Evolutionary conservation across 1,140 invertebrate genomes (phyloP).

Genomic region (Solen grandis): DNA sequence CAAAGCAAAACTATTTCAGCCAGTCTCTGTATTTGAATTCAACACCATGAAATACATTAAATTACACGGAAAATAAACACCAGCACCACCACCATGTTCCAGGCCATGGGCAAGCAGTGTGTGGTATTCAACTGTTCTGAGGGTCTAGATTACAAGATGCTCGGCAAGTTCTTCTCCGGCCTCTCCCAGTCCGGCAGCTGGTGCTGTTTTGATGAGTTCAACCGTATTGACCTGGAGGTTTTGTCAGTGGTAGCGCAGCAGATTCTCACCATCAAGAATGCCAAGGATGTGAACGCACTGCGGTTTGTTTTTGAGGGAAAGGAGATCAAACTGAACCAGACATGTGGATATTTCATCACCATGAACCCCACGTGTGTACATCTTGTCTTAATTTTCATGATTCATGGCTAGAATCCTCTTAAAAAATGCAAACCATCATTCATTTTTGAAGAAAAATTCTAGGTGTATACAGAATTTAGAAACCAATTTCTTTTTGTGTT

Average conservation of each 20-base stretch:
- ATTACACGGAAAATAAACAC: too few relatives aligned
- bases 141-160: constrained; percentile 77
- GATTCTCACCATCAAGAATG: constrained; percentile 79
- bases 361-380: constrained; percentile 88
- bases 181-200: constrained; percentile 92
- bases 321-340: constrained; percentile 78
- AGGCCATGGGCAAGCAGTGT: constrained; percentile 88
- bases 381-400: too few relatives aligned
- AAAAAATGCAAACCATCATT: too few relatives aligned
- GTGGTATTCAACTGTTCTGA: constrained; percentile 79
- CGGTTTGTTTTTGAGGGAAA: constrained; percentile 81
- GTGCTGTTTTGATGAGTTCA: constrained; percentile 96
- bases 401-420: too few relatives aligned
- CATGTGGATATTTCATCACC: constrained; percentile 80
- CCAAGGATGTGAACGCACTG: constrained; percentile 71
- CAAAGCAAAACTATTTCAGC: too few relatives aligned
- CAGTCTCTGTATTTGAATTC: too few relatives aligned
- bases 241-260: constrained; percentile 87
- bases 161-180: constrained; percentile 88
- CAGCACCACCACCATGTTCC: constrained; percentile 84
- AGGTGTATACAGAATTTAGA: too few relatives aligned
- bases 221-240: constrained; percentile 93
- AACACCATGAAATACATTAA: too few relatives aligned
- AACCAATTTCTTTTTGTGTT: too few relatives aligned
- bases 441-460: too few relatives aligned